Conservation (phyloP, 30 jellyfish, hydroid and myxozoan genomes). For the Hydractinia echinata region DNA sequence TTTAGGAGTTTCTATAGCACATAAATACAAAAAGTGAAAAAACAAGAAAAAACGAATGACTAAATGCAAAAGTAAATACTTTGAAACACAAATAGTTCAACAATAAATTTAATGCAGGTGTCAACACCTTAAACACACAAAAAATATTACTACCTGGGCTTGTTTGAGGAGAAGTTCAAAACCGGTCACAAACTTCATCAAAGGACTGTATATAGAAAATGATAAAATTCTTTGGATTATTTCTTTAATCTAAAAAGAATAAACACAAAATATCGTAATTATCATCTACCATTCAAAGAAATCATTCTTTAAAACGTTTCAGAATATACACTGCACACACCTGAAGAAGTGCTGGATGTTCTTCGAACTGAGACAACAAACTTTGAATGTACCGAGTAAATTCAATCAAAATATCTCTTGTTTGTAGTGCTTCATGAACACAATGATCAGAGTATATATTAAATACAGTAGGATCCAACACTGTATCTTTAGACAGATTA, state of each 20-base stretch:
- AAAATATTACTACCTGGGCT: slow-evolving; percentile 52
- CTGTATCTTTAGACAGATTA: not conserved
- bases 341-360: slow-evolving; percentile 88
- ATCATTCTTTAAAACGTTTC: not conserved
- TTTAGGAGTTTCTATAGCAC: no score
- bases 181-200: slow-evolving; percentile 91
- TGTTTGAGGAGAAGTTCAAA: slow-evolving; percentile 79
- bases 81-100: no score
- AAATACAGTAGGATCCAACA: slow-evolving; percentile 19
- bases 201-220: slow-evolving; percentile 65
- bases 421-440: slow-evolving; percentile 48
- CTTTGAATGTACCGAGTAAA: slow-evolving; percentile 38
- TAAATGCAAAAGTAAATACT: no score
- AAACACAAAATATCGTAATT: not conserved
- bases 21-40: no score
- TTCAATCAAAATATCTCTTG: slow-evolving; percentile 38
- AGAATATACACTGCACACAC: slow-evolving; percentile 20
- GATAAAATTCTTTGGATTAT: slow-evolving; percentile 59
- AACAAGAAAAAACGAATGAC: no score
- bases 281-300: not conserved
- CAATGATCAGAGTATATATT: slow-evolving; percentile 61
- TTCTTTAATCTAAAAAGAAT: slow-evolving; percentile 47
- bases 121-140: not conserved
- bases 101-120: no score
- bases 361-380: slow-evolving; percentile 53